Evolutionary conservation across 1,140 invertebrate genomes (phyloP).

Genomic region (Aphelinus atriplicis): DNA sequence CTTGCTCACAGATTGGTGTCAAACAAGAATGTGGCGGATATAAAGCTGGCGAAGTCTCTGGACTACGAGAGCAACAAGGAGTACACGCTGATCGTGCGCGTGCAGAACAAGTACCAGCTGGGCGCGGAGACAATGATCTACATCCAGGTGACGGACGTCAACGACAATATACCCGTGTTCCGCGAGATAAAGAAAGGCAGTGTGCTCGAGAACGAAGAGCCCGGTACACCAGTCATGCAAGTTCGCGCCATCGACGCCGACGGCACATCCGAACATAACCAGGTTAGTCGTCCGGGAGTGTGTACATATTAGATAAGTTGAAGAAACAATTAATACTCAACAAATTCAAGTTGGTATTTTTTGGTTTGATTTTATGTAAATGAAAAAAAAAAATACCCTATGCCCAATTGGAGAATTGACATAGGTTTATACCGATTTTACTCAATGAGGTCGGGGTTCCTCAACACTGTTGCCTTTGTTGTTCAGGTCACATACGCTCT

Average conservation of each 20-base stretch:
- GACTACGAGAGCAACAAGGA: slow-evolving; percentile 86
- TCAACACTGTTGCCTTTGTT: no score
- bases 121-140: slow-evolving; percentile 80
- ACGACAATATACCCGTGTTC: slow-evolving; percentile 88
- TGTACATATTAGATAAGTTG: not conserved
- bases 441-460: no score
- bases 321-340: not conserved
- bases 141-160: slow-evolving; percentile 84
- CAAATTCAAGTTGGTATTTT: slow-evolving; percentile 3
- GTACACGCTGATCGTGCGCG: slow-evolving; percentile 84
- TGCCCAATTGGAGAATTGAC: not conserved
- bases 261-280: slow-evolving; percentile 82
- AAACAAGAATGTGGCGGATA: slow-evolving; percentile 74
- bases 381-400: slow-evolving; percentile 11
- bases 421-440: not conserved
- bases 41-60: slow-evolving; percentile 77
- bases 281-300: slow-evolving; percentile 57
- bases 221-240: slow-evolving; percentile 85
- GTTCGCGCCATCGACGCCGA: slow-evolving; percentile 88
- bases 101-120: slow-evolving; percentile 82
- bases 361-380: not conserved
- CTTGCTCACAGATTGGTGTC: slow-evolving; percentile 67
- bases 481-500: slow-evolving; percentile 76
- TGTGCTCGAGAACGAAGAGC: slow-evolving; percentile 84
- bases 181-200: slow-evolving; percentile 79